Percentiles rank a stretch among this genome's conserved stretches.
phyloP scores from a whole-genome alignment of 2,888 invertebrate species.

The Scaptodrosophila latifasciaeformis region DNA sequence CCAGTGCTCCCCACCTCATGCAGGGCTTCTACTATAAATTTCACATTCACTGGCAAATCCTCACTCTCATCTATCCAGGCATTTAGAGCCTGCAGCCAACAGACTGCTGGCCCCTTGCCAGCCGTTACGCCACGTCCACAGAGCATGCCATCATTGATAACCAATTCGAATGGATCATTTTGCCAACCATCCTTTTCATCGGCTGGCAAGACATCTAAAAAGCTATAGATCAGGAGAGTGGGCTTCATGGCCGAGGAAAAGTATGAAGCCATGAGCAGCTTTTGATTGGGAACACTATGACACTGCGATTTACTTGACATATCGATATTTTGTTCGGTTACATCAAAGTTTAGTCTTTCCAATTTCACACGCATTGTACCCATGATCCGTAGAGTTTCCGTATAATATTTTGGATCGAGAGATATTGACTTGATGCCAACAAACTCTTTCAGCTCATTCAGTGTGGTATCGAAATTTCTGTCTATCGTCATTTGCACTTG shows the following conservation, averaged over 20 bases:
- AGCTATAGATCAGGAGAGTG: conserved; percentile 36
- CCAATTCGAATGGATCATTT: conserved; percentile 30
- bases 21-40: conserved; percentile 36
- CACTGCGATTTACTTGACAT: conserved; percentile 7
- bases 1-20: conserved; percentile 41
- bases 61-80: conserved; percentile 24
- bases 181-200: conserved; percentile 26
- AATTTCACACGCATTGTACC: conserved; percentile 26
- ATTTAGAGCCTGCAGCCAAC: conserved; percentile 42
- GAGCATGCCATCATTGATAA: conserved; percentile 5
- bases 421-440: conserved; percentile 30
- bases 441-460: conserved; percentile 17
- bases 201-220: conserved; percentile 38
- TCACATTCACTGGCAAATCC: conserved; percentile 41
- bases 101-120: conserved; percentile 41
- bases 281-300: conserved; percentile 10
- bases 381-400: conserved; percentile 21
- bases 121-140: conserved; percentile 40
- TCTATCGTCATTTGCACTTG: background rate
- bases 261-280: conserved; percentile 39
- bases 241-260: conserved; percentile 40
- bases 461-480: background rate
- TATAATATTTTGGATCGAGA: background rate
- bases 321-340: too few species aligned
- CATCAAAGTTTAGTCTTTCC: conserved; percentile 19